Evolutionary conservation across 2,888 invertebrate genomes (phyloP).

Genomic region (Macropis europaea): DNA sequence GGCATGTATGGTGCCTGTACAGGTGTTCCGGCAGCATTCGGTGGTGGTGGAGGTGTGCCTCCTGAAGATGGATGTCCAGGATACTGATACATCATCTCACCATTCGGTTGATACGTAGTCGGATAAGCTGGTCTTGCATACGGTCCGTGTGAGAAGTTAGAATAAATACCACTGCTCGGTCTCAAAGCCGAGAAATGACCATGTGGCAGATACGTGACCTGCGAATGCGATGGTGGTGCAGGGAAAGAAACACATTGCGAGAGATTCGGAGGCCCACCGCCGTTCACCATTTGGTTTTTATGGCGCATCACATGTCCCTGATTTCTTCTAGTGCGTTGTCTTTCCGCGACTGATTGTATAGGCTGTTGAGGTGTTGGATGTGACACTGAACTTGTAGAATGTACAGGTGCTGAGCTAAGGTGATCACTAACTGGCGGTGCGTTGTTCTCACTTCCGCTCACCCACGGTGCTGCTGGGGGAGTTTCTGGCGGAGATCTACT

Average conservation of each 20-base stretch:
- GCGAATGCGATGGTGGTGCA: conserved; percentile 74
- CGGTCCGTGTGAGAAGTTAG: conserved; percentile 75
- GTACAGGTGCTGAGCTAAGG: conserved; percentile 68
- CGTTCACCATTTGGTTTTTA: conserved; percentile 76
- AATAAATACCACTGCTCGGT: conserved; percentile 74
- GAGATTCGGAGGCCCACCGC: conserved; percentile 72
- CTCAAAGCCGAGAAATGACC: conserved; percentile 76
- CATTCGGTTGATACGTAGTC: conserved; percentile 81
- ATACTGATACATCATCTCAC: conserved; percentile 80
- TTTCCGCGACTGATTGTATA: conserved; percentile 67
- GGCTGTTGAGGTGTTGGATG: conserved; percentile 78
- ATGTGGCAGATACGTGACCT: conserved; percentile 72
- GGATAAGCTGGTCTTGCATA: conserved; percentile 78
- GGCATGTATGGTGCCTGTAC: conserved; percentile 75
- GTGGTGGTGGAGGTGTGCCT: conserved; percentile 72
- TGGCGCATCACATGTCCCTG: conserved; percentile 74
- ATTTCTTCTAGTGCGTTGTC: conserved; percentile 72
- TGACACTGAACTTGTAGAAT: conserved; percentile 79
- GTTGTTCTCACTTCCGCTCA: conserved; percentile 64
- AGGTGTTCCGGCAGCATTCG: conserved; percentile 68
- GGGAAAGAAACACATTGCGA: conserved; percentile 73
- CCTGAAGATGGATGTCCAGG: conserved; percentile 74
- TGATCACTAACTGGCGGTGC: conserved; percentile 64
- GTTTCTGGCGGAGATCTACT: conserved; percentile 83
- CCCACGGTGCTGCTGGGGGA: conserved; percentile 81